phyloP scores from a whole-genome alignment of 2,888 invertebrate genomes.

The Euproctis similis region DNA sequence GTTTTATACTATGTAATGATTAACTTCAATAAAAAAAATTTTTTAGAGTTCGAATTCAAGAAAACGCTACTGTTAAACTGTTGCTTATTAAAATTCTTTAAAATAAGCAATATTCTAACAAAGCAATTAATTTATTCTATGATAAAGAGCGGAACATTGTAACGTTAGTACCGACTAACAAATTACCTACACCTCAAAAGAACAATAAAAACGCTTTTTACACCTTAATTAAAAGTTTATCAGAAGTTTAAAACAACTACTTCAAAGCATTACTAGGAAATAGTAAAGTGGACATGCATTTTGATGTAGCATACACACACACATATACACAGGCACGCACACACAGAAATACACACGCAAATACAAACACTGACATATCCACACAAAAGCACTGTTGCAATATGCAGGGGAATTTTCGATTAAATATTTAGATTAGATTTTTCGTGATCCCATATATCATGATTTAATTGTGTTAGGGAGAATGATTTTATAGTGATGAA shows the following conservation, averaged over 20 bases:
- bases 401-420: constrained; percentile 70
- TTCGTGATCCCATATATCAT: constrained; percentile 73
- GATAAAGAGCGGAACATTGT: too few relatives aligned
- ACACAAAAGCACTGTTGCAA: constrained; percentile 21
- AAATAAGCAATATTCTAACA: too few relatives aligned
- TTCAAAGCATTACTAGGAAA: constrained; percentile 11
- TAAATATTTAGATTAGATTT: constrained; percentile 76
- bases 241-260: constrained; percentile 8
- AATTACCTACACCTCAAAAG: background rate
- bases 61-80: too few relatives aligned
- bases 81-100: too few relatives aligned
- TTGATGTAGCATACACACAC: constrained; percentile 16
- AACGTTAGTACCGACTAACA: too few relatives aligned
- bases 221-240: constrained; percentile 7
- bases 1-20: too few relatives aligned
- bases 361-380: too few relatives aligned
- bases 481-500: constrained; percentile 47
- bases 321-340: too few relatives aligned
- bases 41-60: too few relatives aligned
- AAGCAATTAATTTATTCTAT: too few relatives aligned
- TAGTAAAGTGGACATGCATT: constrained; percentile 3
- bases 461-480: constrained; percentile 66
- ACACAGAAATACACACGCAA: constrained; percentile 5
- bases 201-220: too few relatives aligned
- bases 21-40: too few relatives aligned